phyloP scores from a whole-genome alignment of 2,888 invertebrate species.

The Hypselothyrea guttata region DNA sequence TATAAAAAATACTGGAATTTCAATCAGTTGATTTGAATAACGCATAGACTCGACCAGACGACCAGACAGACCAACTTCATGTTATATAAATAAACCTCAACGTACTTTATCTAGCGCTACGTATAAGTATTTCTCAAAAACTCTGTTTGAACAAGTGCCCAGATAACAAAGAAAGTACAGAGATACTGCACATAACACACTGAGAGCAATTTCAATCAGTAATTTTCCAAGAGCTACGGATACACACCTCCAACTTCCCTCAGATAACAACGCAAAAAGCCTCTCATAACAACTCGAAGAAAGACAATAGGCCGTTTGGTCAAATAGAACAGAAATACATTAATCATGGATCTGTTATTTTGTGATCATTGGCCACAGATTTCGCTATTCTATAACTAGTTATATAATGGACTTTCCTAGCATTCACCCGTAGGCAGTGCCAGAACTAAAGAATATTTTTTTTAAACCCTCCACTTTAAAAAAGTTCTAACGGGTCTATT shows the following conservation, averaged over 20 bases:
- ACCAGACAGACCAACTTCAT: background rate
- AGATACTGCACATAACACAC: constrained; percentile 21
- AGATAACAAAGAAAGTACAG: constrained; percentile 23
- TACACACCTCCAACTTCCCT: too few relatives aligned
- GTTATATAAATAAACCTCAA: constrained; percentile 11
- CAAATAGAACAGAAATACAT: constrained; percentile 1
- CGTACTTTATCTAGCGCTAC: background rate
- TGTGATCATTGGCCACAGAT: background rate
- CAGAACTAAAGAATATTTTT: background rate
- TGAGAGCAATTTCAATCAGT: constrained; percentile 38
- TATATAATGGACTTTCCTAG: constrained; percentile 1
- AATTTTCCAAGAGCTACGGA: constrained; percentile 20
- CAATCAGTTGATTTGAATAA: constrained; percentile 24
- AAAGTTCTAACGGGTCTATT: too few relatives aligned
- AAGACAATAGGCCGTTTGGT: constrained; percentile 4
- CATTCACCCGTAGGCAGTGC: background rate
- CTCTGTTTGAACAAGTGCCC: constrained; percentile 45
- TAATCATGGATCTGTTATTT: constrained; percentile 1
- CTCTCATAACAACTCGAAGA: constrained; percentile 12
- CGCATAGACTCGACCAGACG: constrained; percentile 6
- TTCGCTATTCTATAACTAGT: constrained; percentile 8
- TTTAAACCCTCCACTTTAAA: too few relatives aligned
- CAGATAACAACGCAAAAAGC: constrained; percentile 22
- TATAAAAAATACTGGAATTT: constrained; percentile 20
- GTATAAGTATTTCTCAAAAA: constrained; percentile 3